Evolutionary conservation across 1,140 invertebrate genomes (phyloP).

Genomic region (Antheraea mylitta): DNA sequence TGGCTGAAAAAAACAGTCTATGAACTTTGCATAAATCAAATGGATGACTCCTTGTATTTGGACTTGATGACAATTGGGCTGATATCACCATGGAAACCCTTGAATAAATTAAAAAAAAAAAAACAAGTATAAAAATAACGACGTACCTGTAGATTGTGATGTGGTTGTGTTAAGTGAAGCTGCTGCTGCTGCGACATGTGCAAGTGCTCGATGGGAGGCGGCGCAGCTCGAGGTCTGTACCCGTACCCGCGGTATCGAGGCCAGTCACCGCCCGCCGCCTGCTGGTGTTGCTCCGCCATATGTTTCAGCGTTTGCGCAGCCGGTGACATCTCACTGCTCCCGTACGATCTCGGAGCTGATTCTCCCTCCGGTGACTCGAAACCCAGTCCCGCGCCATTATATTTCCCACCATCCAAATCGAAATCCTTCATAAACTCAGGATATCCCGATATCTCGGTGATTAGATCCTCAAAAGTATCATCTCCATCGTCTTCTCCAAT

Average conservation of each 20-base stretch:
- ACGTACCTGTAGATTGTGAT: slow-evolving; percentile 86
- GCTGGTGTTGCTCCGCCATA: slow-evolving; percentile 97
- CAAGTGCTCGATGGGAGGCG: slow-evolving; percentile 78
- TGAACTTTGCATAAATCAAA: too few species aligned
- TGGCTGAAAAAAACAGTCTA: too few species aligned
- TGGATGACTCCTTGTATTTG: too few species aligned
- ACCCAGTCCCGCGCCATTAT: slow-evolving; percentile 68
- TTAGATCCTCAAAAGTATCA: slow-evolving; percentile 92
- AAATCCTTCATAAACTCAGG: slow-evolving; percentile 92
- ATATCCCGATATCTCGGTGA: slow-evolving; percentile 91
- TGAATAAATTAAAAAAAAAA: too few species aligned
- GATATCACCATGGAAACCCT: too few species aligned
- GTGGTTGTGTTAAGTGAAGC: slow-evolving; percentile 89
- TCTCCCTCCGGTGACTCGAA: slow-evolving; percentile 72
- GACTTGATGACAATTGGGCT: too few species aligned
- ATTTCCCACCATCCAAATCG: slow-evolving; percentile 79
- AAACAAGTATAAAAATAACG: neutral
- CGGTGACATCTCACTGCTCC: slow-evolving; percentile 85
- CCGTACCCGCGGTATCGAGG: slow-evolving; percentile 82
- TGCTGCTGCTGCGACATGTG: slow-evolving; percentile 93
- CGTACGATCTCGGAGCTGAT: slow-evolving; percentile 68
- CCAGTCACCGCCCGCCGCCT: slow-evolving; percentile 79
- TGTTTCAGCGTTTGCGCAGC: slow-evolving; percentile 96
- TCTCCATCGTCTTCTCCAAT: slow-evolving; percentile 92
- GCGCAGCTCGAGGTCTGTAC: slow-evolving; percentile 82